phyloP scores from a whole-genome alignment of 2,888 invertebrate genomes.

The Abrostola tripartita region DNA sequence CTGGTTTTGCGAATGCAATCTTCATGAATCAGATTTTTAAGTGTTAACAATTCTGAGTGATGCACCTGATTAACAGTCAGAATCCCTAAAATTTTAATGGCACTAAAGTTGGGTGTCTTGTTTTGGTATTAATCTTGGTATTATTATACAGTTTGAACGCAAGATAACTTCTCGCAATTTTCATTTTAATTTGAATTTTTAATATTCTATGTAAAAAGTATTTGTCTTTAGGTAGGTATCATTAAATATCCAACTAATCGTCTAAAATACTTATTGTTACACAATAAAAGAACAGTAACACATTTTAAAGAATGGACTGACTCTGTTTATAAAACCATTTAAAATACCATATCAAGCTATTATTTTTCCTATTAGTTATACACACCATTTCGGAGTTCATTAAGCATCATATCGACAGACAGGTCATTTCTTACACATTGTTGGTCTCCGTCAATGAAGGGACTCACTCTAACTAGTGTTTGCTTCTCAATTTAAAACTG shows the following conservation, averaged over 20 bases:
- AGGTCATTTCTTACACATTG: conserved; percentile 80
- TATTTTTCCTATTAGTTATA: conserved; percentile 78
- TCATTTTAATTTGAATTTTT: too few relatives aligned
- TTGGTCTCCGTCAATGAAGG: conserved; percentile 72
- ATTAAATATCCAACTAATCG: too few relatives aligned
- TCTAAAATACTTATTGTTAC: background rate
- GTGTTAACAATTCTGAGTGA: conserved; percentile 23
- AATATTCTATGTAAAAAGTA: too few relatives aligned
- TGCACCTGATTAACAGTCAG: conserved; percentile 9
- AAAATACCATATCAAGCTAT: conserved; percentile 59
- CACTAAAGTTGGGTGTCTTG: background rate
- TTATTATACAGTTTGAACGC: too few relatives aligned
- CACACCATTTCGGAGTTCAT: conserved; percentile 78
- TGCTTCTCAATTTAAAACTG: conserved; percentile 87
- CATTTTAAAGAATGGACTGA: conserved; percentile 2
- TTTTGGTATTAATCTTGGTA: background rate
- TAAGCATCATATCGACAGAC: conserved; percentile 77
- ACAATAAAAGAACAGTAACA: background rate
- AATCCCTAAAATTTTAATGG: conserved; percentile 2
- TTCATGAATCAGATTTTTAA: conserved; percentile 56
- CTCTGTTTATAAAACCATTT: conserved; percentile 30
- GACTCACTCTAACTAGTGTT: conserved; percentile 78
- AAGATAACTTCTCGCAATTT: too few relatives aligned
- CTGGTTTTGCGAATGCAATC: conserved; percentile 64
- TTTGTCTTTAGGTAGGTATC: too few relatives aligned